Conservation (phyloP, 1,140 invertebrate genomes). For the Cotesia glomerata region DNA sequence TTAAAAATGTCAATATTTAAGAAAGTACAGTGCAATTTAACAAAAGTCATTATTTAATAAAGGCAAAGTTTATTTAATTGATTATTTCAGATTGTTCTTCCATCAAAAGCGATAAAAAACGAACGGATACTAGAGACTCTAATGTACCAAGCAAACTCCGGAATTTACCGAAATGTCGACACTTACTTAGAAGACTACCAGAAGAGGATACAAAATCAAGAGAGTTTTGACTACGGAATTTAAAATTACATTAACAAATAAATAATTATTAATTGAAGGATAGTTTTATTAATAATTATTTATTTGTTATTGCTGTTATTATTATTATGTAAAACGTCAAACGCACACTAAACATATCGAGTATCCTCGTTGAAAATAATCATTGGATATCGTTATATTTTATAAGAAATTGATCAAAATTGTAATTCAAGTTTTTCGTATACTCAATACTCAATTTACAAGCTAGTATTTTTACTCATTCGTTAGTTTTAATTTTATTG, state of each 20-base stretch:
- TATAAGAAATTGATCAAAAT: no score
- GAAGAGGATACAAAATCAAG: conserved; percentile 82
- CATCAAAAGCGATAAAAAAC: conserved; percentile 92
- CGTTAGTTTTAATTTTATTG: no score
- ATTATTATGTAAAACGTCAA: background rate
- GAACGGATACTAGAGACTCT: conserved; percentile 90
- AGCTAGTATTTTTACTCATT: no score
- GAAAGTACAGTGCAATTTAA: no score
- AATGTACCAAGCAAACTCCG: conserved; percentile 91
- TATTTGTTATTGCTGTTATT: background rate
- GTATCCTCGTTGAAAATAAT: background rate
- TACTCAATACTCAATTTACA: no score
- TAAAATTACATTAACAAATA: conserved; percentile 26
- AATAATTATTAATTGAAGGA: background rate
- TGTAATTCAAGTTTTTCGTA: no score
- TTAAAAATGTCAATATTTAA: no score
- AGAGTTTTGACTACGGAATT: conserved; percentile 62
- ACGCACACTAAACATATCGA: conserved; percentile 6
- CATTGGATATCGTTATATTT: background rate
- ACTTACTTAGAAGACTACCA: conserved; percentile 86
- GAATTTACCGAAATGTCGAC: conserved; percentile 90
- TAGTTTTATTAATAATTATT: background rate
- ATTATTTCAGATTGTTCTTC: conserved; percentile 78
- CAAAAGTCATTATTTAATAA: no score
- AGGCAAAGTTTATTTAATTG: conserved; percentile 7